A percentile compares a stretch with the other conserved stretches of the same genome.
These are phyloP conservation scores for Eulacestoma nigropectus DNA, from an alignment of 2,113 vertebrate genomes.

Conservation along the genomic window DNA sequence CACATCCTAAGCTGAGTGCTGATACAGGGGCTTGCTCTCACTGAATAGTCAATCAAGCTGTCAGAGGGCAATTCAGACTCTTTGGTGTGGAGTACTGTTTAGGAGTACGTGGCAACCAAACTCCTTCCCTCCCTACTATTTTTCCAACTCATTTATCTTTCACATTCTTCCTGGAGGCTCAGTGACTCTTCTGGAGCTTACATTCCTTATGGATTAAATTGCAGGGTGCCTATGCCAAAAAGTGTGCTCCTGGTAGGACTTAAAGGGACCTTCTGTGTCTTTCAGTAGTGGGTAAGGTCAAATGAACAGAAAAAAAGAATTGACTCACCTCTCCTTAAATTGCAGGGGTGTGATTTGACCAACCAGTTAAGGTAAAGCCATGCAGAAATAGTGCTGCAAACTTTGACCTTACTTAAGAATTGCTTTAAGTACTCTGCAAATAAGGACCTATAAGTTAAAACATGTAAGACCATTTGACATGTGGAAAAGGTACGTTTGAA, in stretches of 20 bases:
- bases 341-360: neutral
- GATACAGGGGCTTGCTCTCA: neutral
- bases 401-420: neutral
- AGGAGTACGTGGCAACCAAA: neutral
- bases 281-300: neutral
- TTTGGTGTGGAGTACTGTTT: neutral
- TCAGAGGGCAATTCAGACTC: neutral
- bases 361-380: neutral
- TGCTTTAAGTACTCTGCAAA: neutral
- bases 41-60: neutral
- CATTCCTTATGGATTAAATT: neutral
- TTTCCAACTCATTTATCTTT: neutral
- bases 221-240: neutral
- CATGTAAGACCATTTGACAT: fast-evolving
- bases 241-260: neutral
- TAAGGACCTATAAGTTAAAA: neutral
- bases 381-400: neutral
- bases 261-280: neutral
- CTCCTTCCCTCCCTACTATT: neutral
- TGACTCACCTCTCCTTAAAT: neutral
- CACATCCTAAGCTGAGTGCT: neutral
- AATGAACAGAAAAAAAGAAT: neutral
- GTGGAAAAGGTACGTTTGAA: neutral
- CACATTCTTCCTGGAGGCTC: neutral
- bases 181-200: neutral